Conservation (phyloP, 1,140 invertebrate genomes). For the Steinernema feltiae region DNA sequence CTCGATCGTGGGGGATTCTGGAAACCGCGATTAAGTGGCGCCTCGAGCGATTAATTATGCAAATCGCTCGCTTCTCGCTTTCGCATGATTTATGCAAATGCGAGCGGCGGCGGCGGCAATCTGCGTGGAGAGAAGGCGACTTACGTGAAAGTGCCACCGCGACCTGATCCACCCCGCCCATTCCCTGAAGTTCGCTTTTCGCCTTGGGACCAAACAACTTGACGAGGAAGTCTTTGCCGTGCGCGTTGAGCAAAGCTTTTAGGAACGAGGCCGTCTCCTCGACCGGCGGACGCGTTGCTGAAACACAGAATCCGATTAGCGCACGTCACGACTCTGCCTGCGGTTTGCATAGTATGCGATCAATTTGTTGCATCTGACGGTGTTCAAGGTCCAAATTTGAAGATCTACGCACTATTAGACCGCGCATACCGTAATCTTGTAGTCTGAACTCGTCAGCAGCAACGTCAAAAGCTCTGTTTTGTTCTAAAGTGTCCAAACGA, state of each 20-base stretch:
- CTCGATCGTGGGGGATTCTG: constrained; percentile 92
- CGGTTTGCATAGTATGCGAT: no score
- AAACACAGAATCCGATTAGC: constrained; percentile 25
- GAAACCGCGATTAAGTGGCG: constrained; percentile 45
- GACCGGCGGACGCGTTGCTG: constrained; percentile 89
- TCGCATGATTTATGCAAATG: constrained; percentile 16
- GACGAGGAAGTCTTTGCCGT: constrained; percentile 89
- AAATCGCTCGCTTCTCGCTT: neutral
- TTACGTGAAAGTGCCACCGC: constrained; percentile 86
- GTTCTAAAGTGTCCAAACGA: no score
- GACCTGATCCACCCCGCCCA: constrained; percentile 86
- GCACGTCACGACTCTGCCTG: no score
- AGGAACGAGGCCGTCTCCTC: constrained; percentile 90
- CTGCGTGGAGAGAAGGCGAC: constrained; percentile 19
- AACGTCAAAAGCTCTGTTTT: no score
- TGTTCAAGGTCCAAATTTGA: no score
- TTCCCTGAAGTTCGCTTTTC: constrained; percentile 75
- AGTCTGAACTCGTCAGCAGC: no score
- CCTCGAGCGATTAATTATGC: neutral
- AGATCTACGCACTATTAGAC: no score
- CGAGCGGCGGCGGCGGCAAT: constrained; percentile 16
- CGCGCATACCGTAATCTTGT: no score
- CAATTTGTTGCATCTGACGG: no score
- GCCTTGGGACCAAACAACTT: constrained; percentile 90
- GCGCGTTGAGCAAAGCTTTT: constrained; percentile 80